These are phyloP conservation scores for Drosophila cognata DNA, from an alignment of 2,888 invertebrate species.

Conservation along the genomic window DNA sequence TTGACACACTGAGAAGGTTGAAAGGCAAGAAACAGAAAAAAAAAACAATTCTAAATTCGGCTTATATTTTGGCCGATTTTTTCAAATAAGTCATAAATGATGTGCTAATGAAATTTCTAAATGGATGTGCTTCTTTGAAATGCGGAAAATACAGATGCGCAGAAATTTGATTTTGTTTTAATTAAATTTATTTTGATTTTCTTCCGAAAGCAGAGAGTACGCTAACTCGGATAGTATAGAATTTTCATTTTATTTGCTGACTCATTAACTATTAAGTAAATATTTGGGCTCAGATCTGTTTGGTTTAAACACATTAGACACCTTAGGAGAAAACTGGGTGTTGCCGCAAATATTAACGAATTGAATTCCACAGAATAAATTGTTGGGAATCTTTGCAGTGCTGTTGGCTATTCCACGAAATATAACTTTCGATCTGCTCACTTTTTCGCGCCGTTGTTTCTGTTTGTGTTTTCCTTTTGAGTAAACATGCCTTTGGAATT, in stretches of 20 bases:
- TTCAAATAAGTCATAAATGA: not conserved
- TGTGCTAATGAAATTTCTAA: not conserved
- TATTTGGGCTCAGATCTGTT: conserved; percentile 23
- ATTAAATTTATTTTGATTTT: not conserved
- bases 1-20: not conserved
- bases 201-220: not conserved
- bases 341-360: conserved; percentile 22
- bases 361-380: conserved; percentile 26
- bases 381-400: conserved; percentile 38
- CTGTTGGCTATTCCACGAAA: conserved; percentile 22
- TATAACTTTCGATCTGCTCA: conserved; percentile 35
- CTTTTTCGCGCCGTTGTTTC: conserved; percentile 26
- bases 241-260: not conserved
- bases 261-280: not conserved
- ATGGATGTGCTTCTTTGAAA: not conserved
- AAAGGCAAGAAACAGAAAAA: not conserved
- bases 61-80: not conserved
- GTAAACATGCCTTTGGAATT: conserved; percentile 62
- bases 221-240: no score
- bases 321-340: conserved; percentile 38
- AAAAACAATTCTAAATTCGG: not conserved
- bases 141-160: not conserved
- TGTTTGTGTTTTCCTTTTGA: conserved; percentile 8
- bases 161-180: not conserved
- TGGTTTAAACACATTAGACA: conserved; percentile 8